phyloP scores from a whole-genome alignment of 2,797 vertebrate genomes.

The Tiaroga cobitis region DNA sequence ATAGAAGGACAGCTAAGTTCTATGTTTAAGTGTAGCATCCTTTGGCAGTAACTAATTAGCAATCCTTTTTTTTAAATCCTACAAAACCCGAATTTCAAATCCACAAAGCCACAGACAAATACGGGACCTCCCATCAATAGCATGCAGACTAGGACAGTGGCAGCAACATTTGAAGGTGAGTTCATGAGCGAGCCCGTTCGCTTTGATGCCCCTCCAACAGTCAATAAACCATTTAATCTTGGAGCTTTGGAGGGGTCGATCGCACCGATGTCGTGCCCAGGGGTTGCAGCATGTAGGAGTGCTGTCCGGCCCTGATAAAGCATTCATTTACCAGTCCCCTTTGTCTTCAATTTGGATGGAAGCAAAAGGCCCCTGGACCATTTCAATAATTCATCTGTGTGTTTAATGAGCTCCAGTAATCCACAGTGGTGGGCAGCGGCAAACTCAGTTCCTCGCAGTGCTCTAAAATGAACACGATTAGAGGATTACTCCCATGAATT shows the following conservation, averaged over 20 bases:
- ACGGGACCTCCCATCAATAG: slow-evolving; percentile 50
- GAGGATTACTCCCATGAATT: slow-evolving; percentile 76
- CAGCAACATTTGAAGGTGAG: slow-evolving; percentile 79
- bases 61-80: background rate
- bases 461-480: slow-evolving; percentile 75
- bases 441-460: slow-evolving; percentile 65
- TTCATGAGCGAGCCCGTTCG: slow-evolving; percentile 58
- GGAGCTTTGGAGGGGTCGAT: slow-evolving; percentile 73
- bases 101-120: slow-evolving; percentile 29
- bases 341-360: slow-evolving; percentile 77
- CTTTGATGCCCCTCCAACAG: slow-evolving; percentile 72
- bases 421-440: slow-evolving; percentile 67
- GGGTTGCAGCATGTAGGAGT: slow-evolving; percentile 72
- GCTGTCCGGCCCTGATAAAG: slow-evolving; percentile 80
- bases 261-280: slow-evolving; percentile 70
- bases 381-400: slow-evolving; percentile 79
- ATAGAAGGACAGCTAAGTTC: background rate
- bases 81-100: slow-evolving; percentile 2
- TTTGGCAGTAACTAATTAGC: background rate
- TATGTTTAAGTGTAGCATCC: background rate
- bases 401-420: slow-evolving; percentile 82
- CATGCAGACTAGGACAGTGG: slow-evolving; percentile 46
- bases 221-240: slow-evolving; percentile 86
- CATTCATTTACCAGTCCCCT: slow-evolving; percentile 75
- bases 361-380: slow-evolving; percentile 76